phyloP scores from a whole-genome alignment of 2,113 vertebrate genomes.

The Triplophysa dalaica region DNA sequence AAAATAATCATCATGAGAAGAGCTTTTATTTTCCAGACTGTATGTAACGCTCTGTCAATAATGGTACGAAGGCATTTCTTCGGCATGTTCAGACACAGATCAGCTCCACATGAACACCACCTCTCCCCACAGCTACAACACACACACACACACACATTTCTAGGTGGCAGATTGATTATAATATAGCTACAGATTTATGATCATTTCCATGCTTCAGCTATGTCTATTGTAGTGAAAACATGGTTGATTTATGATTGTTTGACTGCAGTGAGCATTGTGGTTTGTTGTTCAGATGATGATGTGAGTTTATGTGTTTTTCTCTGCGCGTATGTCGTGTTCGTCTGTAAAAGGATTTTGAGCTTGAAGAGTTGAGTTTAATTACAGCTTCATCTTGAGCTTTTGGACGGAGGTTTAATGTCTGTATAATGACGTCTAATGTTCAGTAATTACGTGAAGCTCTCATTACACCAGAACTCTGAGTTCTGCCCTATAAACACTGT shows the following conservation, averaged over 20 bases:
- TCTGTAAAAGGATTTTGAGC: neutral
- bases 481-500: neutral
- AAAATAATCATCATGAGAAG: too few relatives aligned
- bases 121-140: conserved; percentile 49
- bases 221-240: too few relatives aligned
- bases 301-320: too few relatives aligned
- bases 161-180: too few relatives aligned
- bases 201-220: too few relatives aligned
- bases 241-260: too few relatives aligned
- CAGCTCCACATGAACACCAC: conserved; percentile 56
- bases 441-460: neutral
- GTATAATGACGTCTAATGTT: neutral
- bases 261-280: too few relatives aligned
- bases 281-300: too few relatives aligned
- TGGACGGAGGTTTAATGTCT: neutral
- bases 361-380: neutral
- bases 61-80: conserved; percentile 50
- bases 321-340: neutral
- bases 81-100: conserved; percentile 68
- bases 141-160: conserved; percentile 35
- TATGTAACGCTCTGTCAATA: too few relatives aligned
- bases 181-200: too few relatives aligned
- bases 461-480: neutral
- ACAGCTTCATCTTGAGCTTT: neutral
- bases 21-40: too few relatives aligned